Conservation (phyloP, 2,113 vertebrate genomes). For the Cynoglossus semilaevis region DNA sequence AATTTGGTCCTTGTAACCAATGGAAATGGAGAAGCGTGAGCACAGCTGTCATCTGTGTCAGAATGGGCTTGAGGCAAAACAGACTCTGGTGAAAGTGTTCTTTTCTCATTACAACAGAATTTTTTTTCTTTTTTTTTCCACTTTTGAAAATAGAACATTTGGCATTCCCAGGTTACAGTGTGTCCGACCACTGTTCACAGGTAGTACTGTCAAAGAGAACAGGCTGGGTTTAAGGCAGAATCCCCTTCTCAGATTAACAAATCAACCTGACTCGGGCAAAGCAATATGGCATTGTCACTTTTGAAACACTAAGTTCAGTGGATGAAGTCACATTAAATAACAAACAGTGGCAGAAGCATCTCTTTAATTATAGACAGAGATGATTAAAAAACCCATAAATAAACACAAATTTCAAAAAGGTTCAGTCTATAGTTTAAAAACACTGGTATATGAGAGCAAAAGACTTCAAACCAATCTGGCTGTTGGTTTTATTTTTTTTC, state of each 20-base stretch:
- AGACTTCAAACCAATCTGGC: slow-evolving; percentile 44
- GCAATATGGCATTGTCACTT: slow-evolving; percentile 39
- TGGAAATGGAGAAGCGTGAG: slow-evolving; percentile 61
- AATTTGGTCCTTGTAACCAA: slow-evolving; percentile 79
- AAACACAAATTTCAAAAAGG: slow-evolving; percentile 4
- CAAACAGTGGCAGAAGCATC: slow-evolving; percentile 34
- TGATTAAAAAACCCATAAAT: slow-evolving; percentile 36
- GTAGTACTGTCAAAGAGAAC: slow-evolving; percentile 72
- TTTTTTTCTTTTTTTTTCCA: not conserved
- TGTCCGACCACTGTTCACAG: slow-evolving; percentile 66
- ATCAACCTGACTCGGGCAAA: slow-evolving; percentile 54
- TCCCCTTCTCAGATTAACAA: slow-evolving; percentile 59
- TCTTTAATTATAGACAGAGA: slow-evolving; percentile 27
- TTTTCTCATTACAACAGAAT: slow-evolving; percentile 48
- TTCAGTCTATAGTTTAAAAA: slow-evolving; percentile 25
- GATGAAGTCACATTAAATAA: slow-evolving; percentile 44
- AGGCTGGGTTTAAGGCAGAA: slow-evolving; percentile 76
- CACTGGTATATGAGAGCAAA: slow-evolving; percentile 44
- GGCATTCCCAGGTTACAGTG: slow-evolving; percentile 62
- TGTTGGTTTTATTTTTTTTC: slow-evolving; percentile 27
- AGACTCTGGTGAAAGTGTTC: slow-evolving; percentile 39
- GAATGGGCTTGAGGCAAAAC: slow-evolving; percentile 69
- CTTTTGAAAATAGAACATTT: slow-evolving; percentile 54
- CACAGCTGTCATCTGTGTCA: slow-evolving; percentile 58
- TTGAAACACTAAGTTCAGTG: slow-evolving; percentile 55